Conservation (phyloP, 2,113 vertebrate genomes). For the Xenopus borealis region DNA sequence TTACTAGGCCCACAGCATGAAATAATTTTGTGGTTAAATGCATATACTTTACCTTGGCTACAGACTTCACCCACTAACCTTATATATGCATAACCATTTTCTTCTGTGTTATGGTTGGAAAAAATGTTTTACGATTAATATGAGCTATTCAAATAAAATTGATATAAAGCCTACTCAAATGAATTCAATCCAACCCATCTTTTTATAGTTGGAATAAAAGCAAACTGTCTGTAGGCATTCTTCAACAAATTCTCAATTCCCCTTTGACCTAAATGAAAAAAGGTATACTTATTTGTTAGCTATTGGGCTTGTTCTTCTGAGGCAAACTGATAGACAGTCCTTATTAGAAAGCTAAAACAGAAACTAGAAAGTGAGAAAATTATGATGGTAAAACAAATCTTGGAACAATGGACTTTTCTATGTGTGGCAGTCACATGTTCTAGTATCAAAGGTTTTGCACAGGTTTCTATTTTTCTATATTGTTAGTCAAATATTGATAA, state of each 20-base stretch:
- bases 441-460: too few species aligned
- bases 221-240: slow-evolving; percentile 16
- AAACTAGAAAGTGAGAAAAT: neutral
- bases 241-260: slow-evolving; percentile 14
- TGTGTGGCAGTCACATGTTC: too few species aligned
- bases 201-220: slow-evolving; percentile 35
- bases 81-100: neutral
- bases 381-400: too few species aligned
- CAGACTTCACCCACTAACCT: neutral
- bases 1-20: too few species aligned
- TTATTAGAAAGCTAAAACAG: slow-evolving; percentile 3
- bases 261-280: neutral
- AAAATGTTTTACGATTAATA: slow-evolving; percentile 10
- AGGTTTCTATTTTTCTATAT: too few species aligned
- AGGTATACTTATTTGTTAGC: neutral
- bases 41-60: slow-evolving; percentile 9
- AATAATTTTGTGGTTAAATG: too few species aligned
- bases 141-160: slow-evolving; percentile 6
- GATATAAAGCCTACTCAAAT: slow-evolving; percentile 27
- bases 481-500: too few species aligned
- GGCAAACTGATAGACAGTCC: slow-evolving; percentile 14
- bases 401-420: too few species aligned
- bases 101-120: neutral
- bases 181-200: slow-evolving; percentile 10
- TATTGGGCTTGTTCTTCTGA: slow-evolving; percentile 16